Evolutionary conservation across 1,140 invertebrate species (phyloP), one percentile per base, ranked within the genome.

Genomic region (Drosophila teissieri): DNA sequence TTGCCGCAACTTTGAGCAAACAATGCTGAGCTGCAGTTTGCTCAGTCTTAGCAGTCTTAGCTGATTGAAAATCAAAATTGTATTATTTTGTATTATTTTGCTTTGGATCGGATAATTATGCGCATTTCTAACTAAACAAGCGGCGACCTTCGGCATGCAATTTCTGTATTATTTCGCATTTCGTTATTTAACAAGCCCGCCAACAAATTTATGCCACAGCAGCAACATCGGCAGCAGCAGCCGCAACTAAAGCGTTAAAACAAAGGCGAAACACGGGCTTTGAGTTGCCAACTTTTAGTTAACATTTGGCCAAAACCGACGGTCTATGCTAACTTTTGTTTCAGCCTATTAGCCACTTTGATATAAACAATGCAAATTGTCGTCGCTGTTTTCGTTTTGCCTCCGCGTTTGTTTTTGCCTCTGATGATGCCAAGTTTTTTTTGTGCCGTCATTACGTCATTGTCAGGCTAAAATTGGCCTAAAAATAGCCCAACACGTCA

Each of bases 401-500:
- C 14, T 2, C 3, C 31, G 31, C 2, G 31, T 3, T 31, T 31
- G 56, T 70, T 72, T 60, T 69, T 45, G 44, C 51, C 49, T 73
- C 54, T 57, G 54, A 54, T 52, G 78, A 70, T 74, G 77, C 68
- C 81, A 78, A 78, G 77, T 74, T 78, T 76, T 73, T 72, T 61
- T 60, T 80, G 63, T 80, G 49, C 63, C 62, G 54, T 70, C 44
- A 90, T 90, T 90, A 76, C 86, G 86, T 90, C 83, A 88, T 88
- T 83, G 76, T 79, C 72, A 79, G 64, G 67, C 79, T 80, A 80
- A 86, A 85, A 89, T 79, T 76, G 68, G 67, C 72, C 75, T 86
- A 86, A 80, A 90, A 90, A 90, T 90, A 90, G 68, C 79, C 44
- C 79, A 90, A 90, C 86, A 86, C 86, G 86, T 86, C 81, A 90